Percentiles rank a stretch among this genome's conserved stretches.
Conservation (phyloP, 1,140 invertebrate genomes). For the Diorhabda carinulata region DNA sequence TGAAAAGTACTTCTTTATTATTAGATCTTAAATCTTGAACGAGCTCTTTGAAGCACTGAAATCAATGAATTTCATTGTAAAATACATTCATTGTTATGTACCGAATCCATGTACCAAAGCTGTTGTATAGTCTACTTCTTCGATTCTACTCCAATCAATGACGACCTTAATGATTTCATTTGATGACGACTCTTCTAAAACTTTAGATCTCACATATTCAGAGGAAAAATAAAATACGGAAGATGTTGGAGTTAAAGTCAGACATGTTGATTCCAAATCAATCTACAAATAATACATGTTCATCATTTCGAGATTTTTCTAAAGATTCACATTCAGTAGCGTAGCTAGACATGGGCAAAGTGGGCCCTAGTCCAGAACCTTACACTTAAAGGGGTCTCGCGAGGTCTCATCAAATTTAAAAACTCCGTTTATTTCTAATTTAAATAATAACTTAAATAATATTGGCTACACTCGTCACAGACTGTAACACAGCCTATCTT, state of each 20-base stretch:
- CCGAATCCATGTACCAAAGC: conserved; percentile 50
- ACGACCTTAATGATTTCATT: conserved; percentile 45
- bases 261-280: conserved; percentile 45
- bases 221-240: conserved; percentile 61
- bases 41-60: conserved; percentile 36
- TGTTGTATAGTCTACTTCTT: conserved; percentile 56
- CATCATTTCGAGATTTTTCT: conserved; percentile 3
- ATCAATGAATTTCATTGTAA: conserved; percentile 5
- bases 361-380: too few relatives aligned
- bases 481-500: too few relatives aligned
- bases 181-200: conserved; percentile 50
- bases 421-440: not conserved
- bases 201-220: conserved; percentile 56
- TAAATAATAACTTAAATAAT: too few relatives aligned
- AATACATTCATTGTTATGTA: not conserved
- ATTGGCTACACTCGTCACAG: too few relatives aligned
- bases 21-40: conserved; percentile 32
- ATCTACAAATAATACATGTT: conserved; percentile 44
- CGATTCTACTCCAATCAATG: conserved; percentile 55
- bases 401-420: not conserved
- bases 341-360: too few relatives aligned
- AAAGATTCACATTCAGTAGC: not conserved
- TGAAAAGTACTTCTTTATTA: conserved; percentile 30
- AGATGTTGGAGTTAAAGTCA: conserved; percentile 55
- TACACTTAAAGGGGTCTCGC: not conserved